These are phyloP conservation scores for Melanocharis versteri DNA, from an alignment of 2,113 vertebrate species.

Conservation along the genomic window DNA sequence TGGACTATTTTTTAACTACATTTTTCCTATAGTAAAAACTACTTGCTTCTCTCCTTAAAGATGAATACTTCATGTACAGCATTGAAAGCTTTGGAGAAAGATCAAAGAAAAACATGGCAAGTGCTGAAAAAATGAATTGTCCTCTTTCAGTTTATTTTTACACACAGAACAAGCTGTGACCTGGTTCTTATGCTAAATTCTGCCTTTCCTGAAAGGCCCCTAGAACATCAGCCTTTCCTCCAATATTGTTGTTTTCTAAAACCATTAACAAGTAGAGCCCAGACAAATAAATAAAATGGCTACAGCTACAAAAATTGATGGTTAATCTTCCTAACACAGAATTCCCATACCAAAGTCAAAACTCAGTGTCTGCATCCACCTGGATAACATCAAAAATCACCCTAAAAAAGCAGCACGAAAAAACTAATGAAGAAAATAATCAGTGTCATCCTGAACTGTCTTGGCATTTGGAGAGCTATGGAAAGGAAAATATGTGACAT, in stretches of 20 bases:
- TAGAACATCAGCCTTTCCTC: not conserved
- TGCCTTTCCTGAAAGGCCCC: not conserved
- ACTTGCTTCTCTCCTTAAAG: not conserved
- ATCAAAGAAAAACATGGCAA: constrained; percentile 54
- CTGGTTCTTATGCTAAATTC: constrained; percentile 4
- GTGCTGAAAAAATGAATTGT: constrained; percentile 46
- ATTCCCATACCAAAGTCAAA: not conserved
- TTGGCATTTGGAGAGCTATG: not conserved
- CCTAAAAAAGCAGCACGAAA: not conserved
- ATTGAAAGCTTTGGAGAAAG: constrained; percentile 27
- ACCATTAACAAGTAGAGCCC: not conserved
- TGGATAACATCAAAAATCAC: not conserved
- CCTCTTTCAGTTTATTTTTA: constrained; percentile 39
- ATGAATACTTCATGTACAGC: constrained; percentile 10
- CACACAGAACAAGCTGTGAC: constrained; percentile 6
- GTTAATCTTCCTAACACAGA: not conserved
- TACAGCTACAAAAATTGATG: not conserved
- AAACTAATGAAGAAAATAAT: not conserved
- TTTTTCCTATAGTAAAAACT: not conserved
- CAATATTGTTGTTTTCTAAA: not conserved
- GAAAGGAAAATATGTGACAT: not conserved
- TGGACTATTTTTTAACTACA: not conserved
- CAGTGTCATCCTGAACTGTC: not conserved
- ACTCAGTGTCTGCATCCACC: not conserved
- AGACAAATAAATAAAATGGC: not conserved